A percentile compares a stretch with the other conserved stretches of the same genome.
These are phyloP conservation scores for Pantala flavescens DNA, from an alignment of 1,140 invertebrate species.

Conservation along the genomic window DNA sequence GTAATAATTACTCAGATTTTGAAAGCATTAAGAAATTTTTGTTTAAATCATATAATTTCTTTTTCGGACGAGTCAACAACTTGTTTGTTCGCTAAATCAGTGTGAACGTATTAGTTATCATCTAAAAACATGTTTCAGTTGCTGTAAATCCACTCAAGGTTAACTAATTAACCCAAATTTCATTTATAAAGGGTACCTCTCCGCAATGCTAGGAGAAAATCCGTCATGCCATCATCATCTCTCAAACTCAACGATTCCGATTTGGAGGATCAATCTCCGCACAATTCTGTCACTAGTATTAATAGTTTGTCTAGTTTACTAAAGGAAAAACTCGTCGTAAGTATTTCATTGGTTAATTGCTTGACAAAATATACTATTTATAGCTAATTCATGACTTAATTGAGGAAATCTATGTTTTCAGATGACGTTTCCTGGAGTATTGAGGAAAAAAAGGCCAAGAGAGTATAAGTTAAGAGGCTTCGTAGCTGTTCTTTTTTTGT, in stretches of 20 bases:
- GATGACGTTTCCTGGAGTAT: constrained; percentile 40
- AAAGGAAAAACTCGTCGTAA: constrained; percentile 67
- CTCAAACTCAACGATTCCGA: constrained; percentile 13
- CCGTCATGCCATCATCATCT: constrained; percentile 30
- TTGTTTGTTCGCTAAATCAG: too few species aligned
- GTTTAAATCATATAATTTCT: too few species aligned
- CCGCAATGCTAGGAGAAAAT: constrained; percentile 36
- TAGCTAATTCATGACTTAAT: too few species aligned
- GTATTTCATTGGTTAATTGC: constrained; percentile 14
- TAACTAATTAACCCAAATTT: too few species aligned
- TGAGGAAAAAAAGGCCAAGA: constrained; percentile 46
- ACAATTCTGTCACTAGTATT: constrained; percentile 65
- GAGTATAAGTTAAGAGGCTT: constrained; percentile 62
- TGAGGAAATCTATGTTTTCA: constrained; percentile 25
- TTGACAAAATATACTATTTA: background rate
- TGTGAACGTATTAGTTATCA: too few species aligned
- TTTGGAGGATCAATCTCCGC: background rate
- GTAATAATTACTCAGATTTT: too few species aligned
- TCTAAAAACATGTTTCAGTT: too few species aligned
- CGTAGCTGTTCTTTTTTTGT: constrained; percentile 66
- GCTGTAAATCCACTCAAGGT: too few species aligned
- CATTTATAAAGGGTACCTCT: constrained; percentile 30
- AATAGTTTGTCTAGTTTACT: constrained; percentile 71
- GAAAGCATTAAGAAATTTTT: too few species aligned
- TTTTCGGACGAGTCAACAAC: too few species aligned